A percentile compares a stretch with the other conserved stretches of the same genome.
These are phyloP conservation scores for Caenorhabditis becei DNA, from an alignment of 2,888 invertebrate genomes.

Conservation along the genomic window DNA sequence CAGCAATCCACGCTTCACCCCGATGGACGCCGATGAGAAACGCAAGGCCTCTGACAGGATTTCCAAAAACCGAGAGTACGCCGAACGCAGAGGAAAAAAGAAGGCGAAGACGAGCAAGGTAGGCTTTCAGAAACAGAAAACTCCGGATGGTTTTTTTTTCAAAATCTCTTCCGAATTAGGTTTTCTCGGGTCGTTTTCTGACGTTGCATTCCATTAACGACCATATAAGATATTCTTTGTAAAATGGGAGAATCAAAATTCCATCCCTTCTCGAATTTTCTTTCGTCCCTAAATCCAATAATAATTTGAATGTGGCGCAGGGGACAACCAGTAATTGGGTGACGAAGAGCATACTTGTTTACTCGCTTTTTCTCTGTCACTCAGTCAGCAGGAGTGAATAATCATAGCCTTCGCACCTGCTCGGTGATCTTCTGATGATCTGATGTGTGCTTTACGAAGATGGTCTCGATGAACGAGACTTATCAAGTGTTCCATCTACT, in stretches of 20 bases:
- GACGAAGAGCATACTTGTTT: slow-evolving; percentile 18
- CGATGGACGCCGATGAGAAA: slow-evolving; percentile 60
- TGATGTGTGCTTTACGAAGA: not conserved
- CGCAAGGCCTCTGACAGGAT: slow-evolving; percentile 59
- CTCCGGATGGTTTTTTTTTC: too few relatives aligned
- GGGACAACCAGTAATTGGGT: slow-evolving; percentile 30
- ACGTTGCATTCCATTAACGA: too few relatives aligned
- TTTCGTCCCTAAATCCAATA: too few relatives aligned
- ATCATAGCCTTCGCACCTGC: slow-evolving; percentile 29
- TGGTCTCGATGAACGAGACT: not conserved
- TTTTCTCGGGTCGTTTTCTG: too few relatives aligned
- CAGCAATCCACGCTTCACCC: slow-evolving; percentile 21
- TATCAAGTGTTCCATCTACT: not conserved
- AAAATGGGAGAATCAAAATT: too few relatives aligned
- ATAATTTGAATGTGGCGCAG: too few relatives aligned
- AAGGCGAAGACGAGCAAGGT: slow-evolving; percentile 69
- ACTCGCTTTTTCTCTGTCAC: not conserved
- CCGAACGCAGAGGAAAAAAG: slow-evolving; percentile 59
- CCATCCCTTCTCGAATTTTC: too few relatives aligned
- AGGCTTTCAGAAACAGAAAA: too few relatives aligned
- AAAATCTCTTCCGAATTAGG: too few relatives aligned
- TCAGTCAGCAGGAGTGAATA: slow-evolving; percentile 5
- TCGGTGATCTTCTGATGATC: not conserved
- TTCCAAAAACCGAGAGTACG: slow-evolving; percentile 51
- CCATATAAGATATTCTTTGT: too few relatives aligned